These are phyloP conservation scores for Atopsyche davidsoni DNA, from an alignment of 1,140 invertebrate genomes.

Conservation along the genomic window DNA sequence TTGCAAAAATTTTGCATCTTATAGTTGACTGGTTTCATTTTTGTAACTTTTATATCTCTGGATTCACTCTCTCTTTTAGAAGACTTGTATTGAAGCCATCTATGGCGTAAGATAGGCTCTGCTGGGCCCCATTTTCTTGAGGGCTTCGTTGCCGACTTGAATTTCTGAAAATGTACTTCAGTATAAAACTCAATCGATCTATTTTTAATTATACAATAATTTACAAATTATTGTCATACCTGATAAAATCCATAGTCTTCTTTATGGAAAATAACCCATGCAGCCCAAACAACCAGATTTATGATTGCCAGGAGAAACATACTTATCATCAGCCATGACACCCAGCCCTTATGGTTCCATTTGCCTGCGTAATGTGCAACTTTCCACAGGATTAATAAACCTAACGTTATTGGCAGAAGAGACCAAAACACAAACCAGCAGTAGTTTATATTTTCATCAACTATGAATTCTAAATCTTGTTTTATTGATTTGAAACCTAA, in stretches of 20 bases:
- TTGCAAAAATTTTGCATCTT: too few relatives aligned
- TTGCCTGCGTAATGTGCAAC: conserved; percentile 11
- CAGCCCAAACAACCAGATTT: conserved; percentile 39
- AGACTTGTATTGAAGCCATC: conserved; percentile 45
- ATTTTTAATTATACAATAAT: not conserved
- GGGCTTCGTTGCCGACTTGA: conserved; percentile 44
- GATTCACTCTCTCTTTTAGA: too few relatives aligned
- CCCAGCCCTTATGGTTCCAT: conserved; percentile 18
- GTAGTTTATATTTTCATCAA: conserved; percentile 42
- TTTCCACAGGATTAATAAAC: conserved; percentile 40
- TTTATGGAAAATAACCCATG: conserved; percentile 39
- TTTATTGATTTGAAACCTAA: conserved; percentile 42
- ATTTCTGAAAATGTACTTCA: conserved; percentile 38
- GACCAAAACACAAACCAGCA: conserved; percentile 47
- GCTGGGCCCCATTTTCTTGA: conserved; percentile 50
- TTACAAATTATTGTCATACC: conserved; percentile 26
- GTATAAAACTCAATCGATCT: not conserved
- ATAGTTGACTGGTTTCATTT: too few relatives aligned
- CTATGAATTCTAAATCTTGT: conserved; percentile 50
- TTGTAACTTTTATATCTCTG: too few relatives aligned
- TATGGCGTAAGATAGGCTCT: conserved; percentile 48
- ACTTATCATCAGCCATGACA: conserved; percentile 37
- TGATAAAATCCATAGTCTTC: conserved; percentile 40
- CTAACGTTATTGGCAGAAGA: conserved; percentile 40
- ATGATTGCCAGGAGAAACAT: conserved; percentile 38